These are phyloP conservation scores for Montipora efflorescens DNA, from an alignment of 64 coral and sea anemone genomes.

Conservation along the genomic window DNA sequence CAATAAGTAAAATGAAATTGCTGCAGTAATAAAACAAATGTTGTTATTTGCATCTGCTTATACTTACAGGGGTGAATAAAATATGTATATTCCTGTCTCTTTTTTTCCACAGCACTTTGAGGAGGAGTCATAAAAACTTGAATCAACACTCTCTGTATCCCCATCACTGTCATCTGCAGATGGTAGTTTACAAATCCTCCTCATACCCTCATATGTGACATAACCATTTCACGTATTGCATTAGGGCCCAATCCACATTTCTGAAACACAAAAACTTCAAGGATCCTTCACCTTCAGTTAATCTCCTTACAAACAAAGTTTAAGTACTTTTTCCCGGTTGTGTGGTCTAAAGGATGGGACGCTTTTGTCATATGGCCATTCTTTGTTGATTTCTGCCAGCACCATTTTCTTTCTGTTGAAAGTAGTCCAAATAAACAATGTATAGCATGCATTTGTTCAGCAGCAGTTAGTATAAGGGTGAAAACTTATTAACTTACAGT, in stretches of 20 bases:
- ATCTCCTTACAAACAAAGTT: slow-evolving; percentile 42
- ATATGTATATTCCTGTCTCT: slow-evolving; percentile 21
- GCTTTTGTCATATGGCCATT: slow-evolving; percentile 2
- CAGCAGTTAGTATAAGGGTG: slow-evolving; percentile 17
- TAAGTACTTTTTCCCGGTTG: neutral
- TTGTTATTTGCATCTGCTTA: slow-evolving; percentile 2
- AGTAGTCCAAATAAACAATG: neutral
- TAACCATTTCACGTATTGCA: slow-evolving; percentile 44
- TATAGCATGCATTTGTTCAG: neutral
- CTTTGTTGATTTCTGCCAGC: slow-evolving; percentile 32
- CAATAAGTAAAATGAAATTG: slow-evolving; percentile 8
- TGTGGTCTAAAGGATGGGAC: slow-evolving; percentile 31
- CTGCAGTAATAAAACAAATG: neutral
- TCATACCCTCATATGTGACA: slow-evolving; percentile 39
- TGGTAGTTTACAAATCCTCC: neutral
- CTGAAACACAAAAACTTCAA: slow-evolving; percentile 1
- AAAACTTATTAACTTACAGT: neutral
- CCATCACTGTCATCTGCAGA: slow-evolving; percentile 20
- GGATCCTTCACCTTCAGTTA: slow-evolving; percentile 30
- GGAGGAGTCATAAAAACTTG: slow-evolving; percentile 27
- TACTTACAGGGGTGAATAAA: slow-evolving; percentile 58
- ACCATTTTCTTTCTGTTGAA: slow-evolving; percentile 39
- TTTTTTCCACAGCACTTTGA: slow-evolving; percentile 30
- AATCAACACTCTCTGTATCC: slow-evolving; percentile 31
- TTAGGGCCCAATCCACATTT: slow-evolving; percentile 40